phyloP scores from a whole-genome alignment of 2,797 vertebrate species.

The Heterohyrax brucei region DNA sequence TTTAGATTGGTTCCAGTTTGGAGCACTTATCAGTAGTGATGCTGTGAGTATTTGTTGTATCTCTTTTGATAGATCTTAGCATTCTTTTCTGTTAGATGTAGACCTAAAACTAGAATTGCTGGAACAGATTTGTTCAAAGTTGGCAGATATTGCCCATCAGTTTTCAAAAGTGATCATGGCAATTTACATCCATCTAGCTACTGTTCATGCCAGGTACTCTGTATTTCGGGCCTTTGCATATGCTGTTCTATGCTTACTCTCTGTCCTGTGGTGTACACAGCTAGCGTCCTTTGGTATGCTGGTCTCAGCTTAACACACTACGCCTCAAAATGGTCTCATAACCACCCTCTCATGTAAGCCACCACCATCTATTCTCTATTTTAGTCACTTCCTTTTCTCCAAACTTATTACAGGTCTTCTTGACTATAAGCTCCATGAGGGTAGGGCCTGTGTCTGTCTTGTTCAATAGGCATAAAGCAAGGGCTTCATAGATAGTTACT shows the following conservation, averaged over 20 bases:
- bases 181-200: neutral
- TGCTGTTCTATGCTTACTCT: neutral
- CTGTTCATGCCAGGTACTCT: neutral
- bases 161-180: neutral
- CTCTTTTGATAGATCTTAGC: neutral
- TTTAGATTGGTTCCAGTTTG: neutral
- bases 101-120: too few relatives aligned
- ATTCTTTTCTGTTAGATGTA: neutral
- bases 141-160: neutral
- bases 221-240: neutral
- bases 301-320: neutral
- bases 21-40: neutral
- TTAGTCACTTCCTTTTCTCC: neutral
- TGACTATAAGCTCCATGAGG: accelerated
- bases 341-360: neutral
- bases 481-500: accelerated
- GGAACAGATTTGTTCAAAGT: neutral
- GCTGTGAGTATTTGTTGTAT: neutral
- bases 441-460: neutral
- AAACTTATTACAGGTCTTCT: neutral
- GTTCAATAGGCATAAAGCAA: too few relatives aligned
- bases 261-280: neutral
- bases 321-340: neutral
- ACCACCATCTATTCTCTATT: neutral
- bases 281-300: neutral